Percentiles rank a stretch among this genome's conserved stretches.
These are phyloP conservation scores for Tenthredo amoena DNA, from an alignment of 2,888 invertebrate species.

Conservation along the genomic window DNA sequence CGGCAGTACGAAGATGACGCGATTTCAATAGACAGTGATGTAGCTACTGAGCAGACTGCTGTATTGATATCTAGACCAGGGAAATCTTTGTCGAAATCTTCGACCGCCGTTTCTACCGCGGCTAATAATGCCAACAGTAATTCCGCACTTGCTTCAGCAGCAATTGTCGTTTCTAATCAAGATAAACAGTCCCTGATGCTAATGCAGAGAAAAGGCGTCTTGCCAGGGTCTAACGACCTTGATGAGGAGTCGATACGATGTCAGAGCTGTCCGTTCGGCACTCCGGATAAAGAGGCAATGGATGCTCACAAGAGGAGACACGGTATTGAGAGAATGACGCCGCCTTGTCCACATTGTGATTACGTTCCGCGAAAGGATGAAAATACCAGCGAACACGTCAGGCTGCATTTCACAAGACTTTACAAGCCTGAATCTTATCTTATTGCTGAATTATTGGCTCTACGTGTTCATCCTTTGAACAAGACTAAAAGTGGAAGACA, in stretches of 20 bases:
- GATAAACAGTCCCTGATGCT: conserved; percentile 71
- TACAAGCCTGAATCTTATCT: conserved; percentile 74
- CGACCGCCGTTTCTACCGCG: conserved; percentile 7
- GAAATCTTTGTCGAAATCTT: conserved; percentile 64
- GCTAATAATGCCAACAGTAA: neutral
- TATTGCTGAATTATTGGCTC: conserved; percentile 69
- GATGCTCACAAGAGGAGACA: conserved; percentile 73
- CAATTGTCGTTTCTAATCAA: conserved; percentile 67
- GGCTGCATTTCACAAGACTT: conserved; percentile 71
- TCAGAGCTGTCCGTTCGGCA: conserved; percentile 70
- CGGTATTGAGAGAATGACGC: conserved; percentile 72
- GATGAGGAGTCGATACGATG: conserved; percentile 66
- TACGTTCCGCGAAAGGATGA: conserved; percentile 74
- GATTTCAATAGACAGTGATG: conserved; percentile 66
- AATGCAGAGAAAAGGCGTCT: conserved; percentile 66
- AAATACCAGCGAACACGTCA: conserved; percentile 71
- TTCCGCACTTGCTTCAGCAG: neutral
- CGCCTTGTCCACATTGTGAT: conserved; percentile 74
- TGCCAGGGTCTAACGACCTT: conserved; percentile 53
- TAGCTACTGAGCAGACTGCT: neutral
- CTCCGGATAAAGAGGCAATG: conserved; percentile 69
- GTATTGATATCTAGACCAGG: conserved; percentile 60
- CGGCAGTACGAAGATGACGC: conserved; percentile 75
- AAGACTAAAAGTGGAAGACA: conserved; percentile 59
- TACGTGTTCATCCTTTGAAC: conserved; percentile 63